Evolutionary conservation across 2,888 invertebrate species (phyloP), one percentile per base, ranked within the genome.

Genomic region (Acanthopleura granulata): DNA sequence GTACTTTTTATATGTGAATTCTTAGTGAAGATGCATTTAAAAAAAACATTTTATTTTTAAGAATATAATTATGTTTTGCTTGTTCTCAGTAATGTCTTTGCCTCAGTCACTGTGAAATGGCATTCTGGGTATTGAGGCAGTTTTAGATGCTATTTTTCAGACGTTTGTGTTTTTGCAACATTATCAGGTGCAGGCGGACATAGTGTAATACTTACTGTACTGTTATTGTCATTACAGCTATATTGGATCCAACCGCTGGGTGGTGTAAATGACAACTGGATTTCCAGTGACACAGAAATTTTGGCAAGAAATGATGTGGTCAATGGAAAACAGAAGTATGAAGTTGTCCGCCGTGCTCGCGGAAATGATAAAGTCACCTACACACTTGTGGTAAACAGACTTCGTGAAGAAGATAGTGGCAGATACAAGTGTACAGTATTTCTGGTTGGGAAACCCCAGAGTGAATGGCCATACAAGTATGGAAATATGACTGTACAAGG

Each of bases 391-490:
- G 79, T 89, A 16, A 83, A 87, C 14, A 82, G 85, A 22, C 80
- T 89, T 30, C 78, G 79, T 22, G 78, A 85, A 62, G 83, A 82
- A 29, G 88, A 89, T 74, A 83, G 86, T 18, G 89, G 89, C 4
- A 78, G 30, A 0, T 89, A 89, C 78, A 78, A 79, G 40, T 89
- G 89, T 75, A 78, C 80, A 25, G 83, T 89, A 1, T 77, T 81
- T 18, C 82, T 89, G 16, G 74, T 74, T 9, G 85, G 84, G 3
- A 75, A 74, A 0, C 30, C 74, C 11, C 29, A 72, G 4, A 30
- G 74, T 15, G 61, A 62, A 3, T 86, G 83, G 83, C 85, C 86
- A 0, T 77, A 74, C 16, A 87, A 85, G 72, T 74, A 82, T 29
- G 87, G 83, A 11, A 74, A 66, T 11, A 73, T 86, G 9, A 84